A percentile compares a stretch with the other conserved stretches of the same genome.
Evolutionary conservation across 2,113 vertebrate species (phyloP).

Genomic region (Cochlearius cochlearius): DNA sequence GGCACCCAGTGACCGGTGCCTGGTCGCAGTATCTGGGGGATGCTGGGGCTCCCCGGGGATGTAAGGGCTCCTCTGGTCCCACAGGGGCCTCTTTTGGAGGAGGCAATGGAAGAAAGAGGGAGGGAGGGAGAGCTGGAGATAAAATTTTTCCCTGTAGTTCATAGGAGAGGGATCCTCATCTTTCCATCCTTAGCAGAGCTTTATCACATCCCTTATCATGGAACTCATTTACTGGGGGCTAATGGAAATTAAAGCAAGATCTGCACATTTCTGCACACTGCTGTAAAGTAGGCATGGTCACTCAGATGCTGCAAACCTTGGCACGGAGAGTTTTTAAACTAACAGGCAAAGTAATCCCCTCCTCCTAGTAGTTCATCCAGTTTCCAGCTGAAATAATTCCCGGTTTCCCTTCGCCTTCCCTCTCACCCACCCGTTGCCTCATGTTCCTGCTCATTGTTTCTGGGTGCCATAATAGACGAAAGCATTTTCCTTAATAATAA

Average conservation of each 20-base stretch:
- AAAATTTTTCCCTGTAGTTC: neutral
- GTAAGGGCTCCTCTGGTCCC: neutral
- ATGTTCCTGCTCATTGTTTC: conserved; percentile 47
- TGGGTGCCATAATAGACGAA: conserved; percentile 34
- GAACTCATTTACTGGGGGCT: neutral
- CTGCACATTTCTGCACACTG: neutral
- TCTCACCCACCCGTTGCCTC: conserved; percentile 25
- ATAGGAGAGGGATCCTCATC: neutral
- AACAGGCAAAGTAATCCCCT: neutral
- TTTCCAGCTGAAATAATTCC: conserved; percentile 10
- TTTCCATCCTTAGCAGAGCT: neutral
- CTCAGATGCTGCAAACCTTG: neutral
- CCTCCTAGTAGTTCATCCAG: neutral
- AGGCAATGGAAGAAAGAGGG: neutral
- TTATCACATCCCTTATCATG: neutral
- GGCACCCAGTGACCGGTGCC: neutral
- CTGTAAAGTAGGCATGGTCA: neutral
- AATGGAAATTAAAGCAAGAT: neutral
- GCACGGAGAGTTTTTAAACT: neutral
- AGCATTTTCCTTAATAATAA: conserved; percentile 29
- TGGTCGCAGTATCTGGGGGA: accelerated
- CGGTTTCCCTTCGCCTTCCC: neutral
- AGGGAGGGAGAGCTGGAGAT: neutral
- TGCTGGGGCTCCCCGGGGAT: neutral
- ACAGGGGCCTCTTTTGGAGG: neutral